These are phyloP conservation scores for Enteromius afrohamiltoni DNA, from an alignment of 2,797 vertebrate species.

Conservation along the genomic window DNA sequence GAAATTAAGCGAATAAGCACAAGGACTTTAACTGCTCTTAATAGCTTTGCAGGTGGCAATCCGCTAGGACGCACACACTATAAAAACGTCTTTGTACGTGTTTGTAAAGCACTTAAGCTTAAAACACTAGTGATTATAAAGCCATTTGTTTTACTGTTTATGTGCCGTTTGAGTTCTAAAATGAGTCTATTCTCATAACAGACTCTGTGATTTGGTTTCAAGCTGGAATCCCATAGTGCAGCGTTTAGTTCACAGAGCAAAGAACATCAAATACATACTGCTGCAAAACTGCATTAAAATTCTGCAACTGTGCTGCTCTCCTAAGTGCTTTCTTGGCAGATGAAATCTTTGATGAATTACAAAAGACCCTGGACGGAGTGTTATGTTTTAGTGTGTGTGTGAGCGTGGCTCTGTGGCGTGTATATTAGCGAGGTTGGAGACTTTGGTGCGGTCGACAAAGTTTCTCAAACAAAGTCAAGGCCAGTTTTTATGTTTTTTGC, in stretches of 20 bases:
- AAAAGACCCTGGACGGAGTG: slow-evolving; percentile 43
- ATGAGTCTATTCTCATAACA: slow-evolving; percentile 25
- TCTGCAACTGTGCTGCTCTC: slow-evolving; percentile 64
- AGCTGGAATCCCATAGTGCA: slow-evolving; percentile 66
- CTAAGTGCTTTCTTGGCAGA: slow-evolving; percentile 77
- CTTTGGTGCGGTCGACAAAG: slow-evolving; percentile 20
- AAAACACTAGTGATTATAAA: slow-evolving; percentile 45
- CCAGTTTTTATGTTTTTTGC: neutral
- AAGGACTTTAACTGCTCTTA: neutral
- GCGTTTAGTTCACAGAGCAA: slow-evolving; percentile 66
- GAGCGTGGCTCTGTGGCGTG: slow-evolving; percentile 29
- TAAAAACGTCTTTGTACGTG: slow-evolving; percentile 8
- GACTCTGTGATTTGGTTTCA: slow-evolving; percentile 35
- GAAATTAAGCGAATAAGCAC: neutral
- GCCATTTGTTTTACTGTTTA: slow-evolving; percentile 39
- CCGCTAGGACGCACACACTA: neutral
- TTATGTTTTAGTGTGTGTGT: slow-evolving; percentile 52
- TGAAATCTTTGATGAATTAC: slow-evolving; percentile 61
- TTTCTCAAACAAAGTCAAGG: slow-evolving; percentile 34
- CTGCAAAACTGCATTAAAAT: slow-evolving; percentile 71
- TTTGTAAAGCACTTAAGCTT: slow-evolving; percentile 31
- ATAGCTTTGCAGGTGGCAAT: slow-evolving; percentile 10
- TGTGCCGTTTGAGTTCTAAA: slow-evolving; percentile 1
- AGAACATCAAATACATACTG: slow-evolving; percentile 67
- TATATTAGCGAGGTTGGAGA: slow-evolving; percentile 29